Base-by-base conservation (phyloP, 2,113 vertebrate species). In the Charadrius vociferus region DNA sequence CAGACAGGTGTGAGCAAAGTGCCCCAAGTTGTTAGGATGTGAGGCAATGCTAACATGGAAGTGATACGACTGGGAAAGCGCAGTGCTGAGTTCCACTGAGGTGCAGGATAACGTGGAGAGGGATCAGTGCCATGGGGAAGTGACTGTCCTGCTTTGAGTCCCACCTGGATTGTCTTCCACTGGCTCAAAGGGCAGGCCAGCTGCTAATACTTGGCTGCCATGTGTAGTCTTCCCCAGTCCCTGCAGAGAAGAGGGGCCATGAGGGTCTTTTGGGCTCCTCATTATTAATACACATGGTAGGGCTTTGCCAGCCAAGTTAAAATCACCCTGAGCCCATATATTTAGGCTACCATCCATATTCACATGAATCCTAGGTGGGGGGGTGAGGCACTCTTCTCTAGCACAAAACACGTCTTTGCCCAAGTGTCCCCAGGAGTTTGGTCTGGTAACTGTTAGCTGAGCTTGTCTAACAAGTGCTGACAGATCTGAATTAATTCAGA, bases 11-110 rank as follows among this genome's bases (percentile, higher is more conserved):
- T 61, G 20, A 77, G 21, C 12, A 49, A 74, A 49, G 8, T 43
- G 15, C 8, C 32, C 14, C 24, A 39, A 16, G 10, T 9, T 68
- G 9, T 68, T 71, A 36, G 21, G 21, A 17, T 66, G 20, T 14
- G 58, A 91, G 36, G 14, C 47, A 37, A 18, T 8, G 22, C 17
- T 61, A 63, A 36, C 4, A 11, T n/a, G 14, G 80, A 77, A 88
- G 15, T 17, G 27, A 19, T 29, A 14, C 0, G 5, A 10, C 21
- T 23, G 36, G 4, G 24, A 21, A 47, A 41, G 10, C 0, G 3
- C 26, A 29, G 22, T 26, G 8, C 39, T 78, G 59, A 65, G 49
- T 27, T 84, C 37, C 92, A 36, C 47, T 65, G 56, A 86, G 32
- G 14, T 0, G 3, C 15, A n/a, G 53, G n/a, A 27, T 26, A 22